Evolutionary conservation across 2,888 invertebrate genomes (phyloP).

Genomic region (Leptopilina syphax): DNA sequence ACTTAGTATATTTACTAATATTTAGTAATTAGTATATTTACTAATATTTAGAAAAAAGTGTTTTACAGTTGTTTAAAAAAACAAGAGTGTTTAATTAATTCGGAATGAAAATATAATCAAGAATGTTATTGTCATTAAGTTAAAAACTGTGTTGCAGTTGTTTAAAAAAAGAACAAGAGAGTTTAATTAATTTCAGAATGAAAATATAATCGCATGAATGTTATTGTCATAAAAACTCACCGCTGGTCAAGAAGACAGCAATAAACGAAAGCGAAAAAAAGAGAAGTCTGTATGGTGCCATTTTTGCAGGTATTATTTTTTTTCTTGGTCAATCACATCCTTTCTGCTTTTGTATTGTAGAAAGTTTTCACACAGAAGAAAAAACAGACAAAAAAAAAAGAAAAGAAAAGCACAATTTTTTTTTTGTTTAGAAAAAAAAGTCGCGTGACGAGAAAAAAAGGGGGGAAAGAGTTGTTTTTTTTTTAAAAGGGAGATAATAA

Average conservation of each 20-base stretch:
- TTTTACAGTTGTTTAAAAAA: no score
- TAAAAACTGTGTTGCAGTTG: no score
- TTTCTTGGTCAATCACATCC: neutral
- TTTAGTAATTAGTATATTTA: no score
- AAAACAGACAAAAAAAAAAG: neutral
- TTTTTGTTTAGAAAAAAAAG: neutral
- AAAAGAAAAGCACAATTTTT: neutral
- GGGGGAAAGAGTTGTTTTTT: neutral
- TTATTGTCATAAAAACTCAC: slow-evolving; percentile 9
- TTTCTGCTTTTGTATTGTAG: neutral
- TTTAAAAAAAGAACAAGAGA: no score
- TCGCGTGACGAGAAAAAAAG: neutral
- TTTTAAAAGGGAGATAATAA: no score
- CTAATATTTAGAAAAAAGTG: no score
- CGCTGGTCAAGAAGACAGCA: neutral
- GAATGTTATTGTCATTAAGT: no score
- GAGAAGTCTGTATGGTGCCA: neutral
- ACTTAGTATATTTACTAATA: no score
- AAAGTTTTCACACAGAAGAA: neutral
- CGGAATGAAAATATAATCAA: no score
- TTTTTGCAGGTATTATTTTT: neutral
- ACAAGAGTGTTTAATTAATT: no score
- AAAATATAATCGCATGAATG: no score
- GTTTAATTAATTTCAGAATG: no score
- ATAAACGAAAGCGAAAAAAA: slow-evolving; percentile 2